Base-by-base conservation (phyloP, 2,113 vertebrate species). In the Sebastes schlegelii region DNA sequence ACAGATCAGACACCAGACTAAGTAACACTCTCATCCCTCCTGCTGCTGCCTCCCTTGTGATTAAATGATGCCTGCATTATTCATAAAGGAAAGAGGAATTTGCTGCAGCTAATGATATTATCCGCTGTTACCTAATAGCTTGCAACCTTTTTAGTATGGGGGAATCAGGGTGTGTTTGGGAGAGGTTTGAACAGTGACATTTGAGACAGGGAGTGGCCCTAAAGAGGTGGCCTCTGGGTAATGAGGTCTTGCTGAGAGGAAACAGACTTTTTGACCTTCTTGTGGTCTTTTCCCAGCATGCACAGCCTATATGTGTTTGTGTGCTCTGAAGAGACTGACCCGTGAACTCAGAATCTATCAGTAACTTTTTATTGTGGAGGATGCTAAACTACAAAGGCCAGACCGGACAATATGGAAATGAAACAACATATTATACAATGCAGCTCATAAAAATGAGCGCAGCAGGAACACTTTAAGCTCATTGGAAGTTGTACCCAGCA, bases 231-330 rank as follows among this genome's bases (percentile, higher is more conserved):
- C 51, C 75, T 85, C 72, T 86, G 77, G 74, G 62, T 91, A 87
- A 92, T 86, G 84, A 92, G 88, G 79, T 82, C 89, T 74, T 70
- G 84, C 89, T 86, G 91, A 68, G 90, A 86, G 83, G 79, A 88
- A 88, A 73, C 83, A 79, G 26, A 78, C 74, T 84, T 69, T 81
- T 19, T 89, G 77, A 90, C 88, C 85, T 91, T 90, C 79, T 76
- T 74, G 45, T 61, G 77, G 49, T 83, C 66, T 88, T 76, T 72
- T 83, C 16, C 34, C 52, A 65, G 51, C 52, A 4, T 77, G 57
- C 26, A 12, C 11, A 43, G 48, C 11, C 63, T 26, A 16, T 69
- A 19, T 58, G 14, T 73, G 51, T n/a, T 61, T 83, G 66, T 65
- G 49, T 63, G 21, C 46, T 67, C 12, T 49, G 21, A 51, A 66